Evolutionary conservation across 2,797 vertebrate genomes (phyloP).

Genomic region (Myotis planiceps): DNA sequence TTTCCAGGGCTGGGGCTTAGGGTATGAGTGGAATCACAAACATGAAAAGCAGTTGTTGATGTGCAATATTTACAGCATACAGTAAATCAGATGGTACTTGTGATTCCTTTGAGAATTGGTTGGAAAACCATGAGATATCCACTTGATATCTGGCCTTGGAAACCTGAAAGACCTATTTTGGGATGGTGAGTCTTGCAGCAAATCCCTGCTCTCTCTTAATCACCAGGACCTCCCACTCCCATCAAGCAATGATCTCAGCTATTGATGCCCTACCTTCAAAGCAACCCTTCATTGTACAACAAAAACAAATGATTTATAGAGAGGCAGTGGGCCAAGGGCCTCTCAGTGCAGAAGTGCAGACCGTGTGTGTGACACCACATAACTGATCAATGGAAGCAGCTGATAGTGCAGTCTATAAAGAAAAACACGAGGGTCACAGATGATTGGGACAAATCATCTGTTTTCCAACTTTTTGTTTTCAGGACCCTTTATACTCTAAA

Average conservation of each 20-base stretch:
- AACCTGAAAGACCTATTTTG: not conserved
- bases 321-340: not conserved
- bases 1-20: not conserved
- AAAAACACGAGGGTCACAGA: not conserved
- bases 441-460: not conserved
- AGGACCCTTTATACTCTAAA: not conserved
- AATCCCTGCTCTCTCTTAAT: not conserved
- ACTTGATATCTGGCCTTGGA: not conserved
- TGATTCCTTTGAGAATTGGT: not conserved
- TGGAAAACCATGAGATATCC: not conserved
- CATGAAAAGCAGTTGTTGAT: not conserved
- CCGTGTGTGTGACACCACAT: too few relatives aligned
- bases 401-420: too few relatives aligned
- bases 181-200: not conserved
- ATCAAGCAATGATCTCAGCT: not conserved
- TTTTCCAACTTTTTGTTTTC: not conserved
- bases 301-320: not conserved
- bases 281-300: not conserved
- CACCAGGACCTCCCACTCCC: not conserved
- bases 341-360: not conserved
- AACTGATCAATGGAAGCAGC: not conserved
- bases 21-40: not conserved
- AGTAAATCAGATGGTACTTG: not conserved
- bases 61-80: not conserved
- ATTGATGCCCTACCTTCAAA: not conserved